Base-by-base conservation (phyloP, 1,140 invertebrate species). In the Trypoxylus dichotomus region DNA sequence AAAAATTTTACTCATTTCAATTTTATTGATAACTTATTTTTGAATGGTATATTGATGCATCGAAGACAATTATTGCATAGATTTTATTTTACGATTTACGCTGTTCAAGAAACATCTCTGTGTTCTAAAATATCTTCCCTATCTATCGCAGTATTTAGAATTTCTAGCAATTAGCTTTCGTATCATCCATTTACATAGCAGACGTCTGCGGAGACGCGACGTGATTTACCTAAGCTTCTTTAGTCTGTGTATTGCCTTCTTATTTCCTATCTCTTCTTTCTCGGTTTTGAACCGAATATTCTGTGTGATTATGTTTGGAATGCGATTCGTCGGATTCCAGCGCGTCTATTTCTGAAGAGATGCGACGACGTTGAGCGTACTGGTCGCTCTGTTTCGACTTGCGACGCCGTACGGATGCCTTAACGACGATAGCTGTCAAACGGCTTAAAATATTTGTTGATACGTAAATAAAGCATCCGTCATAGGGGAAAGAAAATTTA, bases 281-380 rank as follows among this genome's bases (percentile, higher is more conserved):
- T 74, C 21, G 29, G 29, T 74, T 74, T 74, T 42, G 72, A 19
- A 43, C 72, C 27, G 72, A 74, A 74, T 41, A 74, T 68, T 24
- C 11, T 13, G 29, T 32, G n/a, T 32, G 72, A 74, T 74, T 74
- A 74, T 74, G 32, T 32, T 29, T 43, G 72, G 72, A 41, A 74
- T 74, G 72, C 72, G 13, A 74, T 74, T 11, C 72, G 72, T 43
- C 72, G 72, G 71, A 77, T 77, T 77, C 76, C 76, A 77, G 63
- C 42, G 32, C 29, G 41, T 41, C 68, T 77, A 77, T 77, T 77
- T 77, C 60, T 77, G 76, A 32, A 32, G 24, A 24, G 42, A 21
- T 76, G 27, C 32, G 41, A 42, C 72, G 72, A 74, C 29, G 72
- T 29, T 21, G 29, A 43, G 15, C 72, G 72, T 42, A 29, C 29